Conservation (phyloP, 2,113 vertebrate species). For the Kryptolebias marmoratus region DNA sequence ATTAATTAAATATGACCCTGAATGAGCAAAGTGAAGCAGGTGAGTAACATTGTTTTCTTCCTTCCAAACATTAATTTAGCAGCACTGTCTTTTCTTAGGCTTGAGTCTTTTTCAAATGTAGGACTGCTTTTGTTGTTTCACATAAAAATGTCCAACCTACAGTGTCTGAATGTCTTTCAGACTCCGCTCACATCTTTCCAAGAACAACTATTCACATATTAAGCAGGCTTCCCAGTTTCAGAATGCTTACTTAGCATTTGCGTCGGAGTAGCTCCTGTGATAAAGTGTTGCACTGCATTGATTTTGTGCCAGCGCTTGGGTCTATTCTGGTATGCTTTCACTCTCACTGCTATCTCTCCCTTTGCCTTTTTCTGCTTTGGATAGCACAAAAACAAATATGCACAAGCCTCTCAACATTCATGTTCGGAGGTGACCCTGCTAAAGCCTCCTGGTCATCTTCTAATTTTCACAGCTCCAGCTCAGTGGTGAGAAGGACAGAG, state of each 20-base stretch:
- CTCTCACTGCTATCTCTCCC: conserved; percentile 8
- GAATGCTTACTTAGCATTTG: conserved; percentile 74
- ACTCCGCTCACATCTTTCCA: conserved; percentile 14
- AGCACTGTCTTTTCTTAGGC: neutral
- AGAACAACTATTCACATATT: conserved; percentile 34
- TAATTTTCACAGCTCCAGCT: conserved; percentile 1
- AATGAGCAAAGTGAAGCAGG: neutral
- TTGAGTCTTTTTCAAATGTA: neutral
- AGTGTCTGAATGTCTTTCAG: neutral
- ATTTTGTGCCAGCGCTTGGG: conserved; percentile 73
- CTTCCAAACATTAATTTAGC: too few species aligned
- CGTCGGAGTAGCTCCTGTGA: conserved; percentile 62
- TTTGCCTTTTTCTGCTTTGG: conserved; percentile 39
- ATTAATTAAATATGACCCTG: neutral
- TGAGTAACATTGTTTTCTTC: neutral
- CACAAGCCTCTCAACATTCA: conserved; percentile 11
- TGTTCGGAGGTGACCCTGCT: conserved; percentile 40
- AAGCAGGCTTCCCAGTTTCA: conserved; percentile 33
- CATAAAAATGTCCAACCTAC: neutral
- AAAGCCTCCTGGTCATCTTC: conserved; percentile 2
- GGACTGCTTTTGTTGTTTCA: neutral
- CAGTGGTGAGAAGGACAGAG: neutral
- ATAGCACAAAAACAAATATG: conserved; percentile 54
- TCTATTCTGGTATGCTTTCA: conserved; percentile 47
- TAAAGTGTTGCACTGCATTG: conserved; percentile 68